A percentile compares a stretch with the other conserved stretches of the same genome.
These are phyloP conservation scores for Hydractinia symbiolongicarpus DNA, from an alignment of 30 jellyfish, hydroid and myxozoan genomes.

Conservation along the genomic window DNA sequence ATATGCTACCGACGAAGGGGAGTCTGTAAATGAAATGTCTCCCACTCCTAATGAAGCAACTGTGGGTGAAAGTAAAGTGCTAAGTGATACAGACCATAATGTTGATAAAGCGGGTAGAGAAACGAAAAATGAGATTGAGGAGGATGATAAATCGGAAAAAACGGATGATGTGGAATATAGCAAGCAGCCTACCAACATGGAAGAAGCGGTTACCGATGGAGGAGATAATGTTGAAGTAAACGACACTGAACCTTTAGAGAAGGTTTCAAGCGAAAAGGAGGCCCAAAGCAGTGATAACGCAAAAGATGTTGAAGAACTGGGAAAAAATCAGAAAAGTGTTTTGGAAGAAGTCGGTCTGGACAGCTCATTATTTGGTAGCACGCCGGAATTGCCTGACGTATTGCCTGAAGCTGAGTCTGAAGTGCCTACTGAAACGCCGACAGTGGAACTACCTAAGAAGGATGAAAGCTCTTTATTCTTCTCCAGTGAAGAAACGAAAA, in stretches of 20 bases:
- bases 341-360: slow-evolving; percentile 4
- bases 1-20: background rate
- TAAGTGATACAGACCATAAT: background rate
- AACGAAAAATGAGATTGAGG: background rate
- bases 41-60: background rate
- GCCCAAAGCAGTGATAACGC: no score
- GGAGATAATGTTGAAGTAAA: no score
- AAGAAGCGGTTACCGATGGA: background rate
- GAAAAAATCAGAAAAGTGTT: background rate
- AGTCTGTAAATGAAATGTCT: slow-evolving; percentile 2
- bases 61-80: background rate
- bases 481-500: background rate
- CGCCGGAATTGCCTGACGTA: background rate
- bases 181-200: background rate
- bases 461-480: slow-evolving; percentile 20
- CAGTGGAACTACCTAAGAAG: background rate
- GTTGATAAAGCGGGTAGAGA: background rate
- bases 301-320: no score
- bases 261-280: no score
- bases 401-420: background rate
- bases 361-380: background rate
- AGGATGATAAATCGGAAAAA: background rate
- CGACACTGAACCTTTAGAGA: no score
- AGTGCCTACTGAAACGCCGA: background rate
- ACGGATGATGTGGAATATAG: background rate